A percentile compares a stretch with the other conserved stretches of the same genome.
Conservation (phyloP, 2,113 vertebrate species). For the Rhynchomys soricoides region DNA sequence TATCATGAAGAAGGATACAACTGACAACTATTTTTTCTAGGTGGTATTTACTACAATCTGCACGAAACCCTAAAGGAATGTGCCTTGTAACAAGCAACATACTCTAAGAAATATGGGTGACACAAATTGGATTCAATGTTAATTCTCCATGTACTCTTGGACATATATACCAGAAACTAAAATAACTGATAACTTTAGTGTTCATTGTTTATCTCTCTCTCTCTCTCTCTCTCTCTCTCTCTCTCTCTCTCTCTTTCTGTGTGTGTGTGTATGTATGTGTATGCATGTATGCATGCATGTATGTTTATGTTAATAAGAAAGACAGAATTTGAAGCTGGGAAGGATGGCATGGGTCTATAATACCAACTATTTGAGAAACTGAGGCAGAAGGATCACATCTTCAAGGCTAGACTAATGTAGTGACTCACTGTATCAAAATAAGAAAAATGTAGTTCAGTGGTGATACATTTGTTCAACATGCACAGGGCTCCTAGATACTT, state of each 20-base stretch:
- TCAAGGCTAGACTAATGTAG: neutral
- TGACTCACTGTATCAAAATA: neutral
- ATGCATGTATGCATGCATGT: too few species aligned
- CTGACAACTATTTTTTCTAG: rapidly evolving
- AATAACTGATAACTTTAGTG: rapidly evolving
- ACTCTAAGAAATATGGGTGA: neutral
- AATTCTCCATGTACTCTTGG: neutral
- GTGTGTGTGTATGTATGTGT: neutral
- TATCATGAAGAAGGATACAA: neutral
- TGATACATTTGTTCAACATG: neutral
- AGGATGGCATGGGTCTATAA: neutral
- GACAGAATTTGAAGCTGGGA: neutral
- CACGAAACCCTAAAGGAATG: rapidly evolving
- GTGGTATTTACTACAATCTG: neutral
- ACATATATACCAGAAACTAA: neutral
- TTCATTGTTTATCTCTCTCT: neutral
- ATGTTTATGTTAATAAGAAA: neutral
- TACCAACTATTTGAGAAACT: neutral
- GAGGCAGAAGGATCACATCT: neutral
- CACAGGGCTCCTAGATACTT: neutral
- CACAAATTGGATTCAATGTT: neutral
- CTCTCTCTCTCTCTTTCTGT: neutral
- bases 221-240: too few species aligned
- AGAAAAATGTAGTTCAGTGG: neutral
- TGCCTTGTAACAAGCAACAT: neutral